Evolutionary conservation across 1,140 invertebrate genomes (phyloP).

Genomic region (Lycorma delicatula): DNA sequence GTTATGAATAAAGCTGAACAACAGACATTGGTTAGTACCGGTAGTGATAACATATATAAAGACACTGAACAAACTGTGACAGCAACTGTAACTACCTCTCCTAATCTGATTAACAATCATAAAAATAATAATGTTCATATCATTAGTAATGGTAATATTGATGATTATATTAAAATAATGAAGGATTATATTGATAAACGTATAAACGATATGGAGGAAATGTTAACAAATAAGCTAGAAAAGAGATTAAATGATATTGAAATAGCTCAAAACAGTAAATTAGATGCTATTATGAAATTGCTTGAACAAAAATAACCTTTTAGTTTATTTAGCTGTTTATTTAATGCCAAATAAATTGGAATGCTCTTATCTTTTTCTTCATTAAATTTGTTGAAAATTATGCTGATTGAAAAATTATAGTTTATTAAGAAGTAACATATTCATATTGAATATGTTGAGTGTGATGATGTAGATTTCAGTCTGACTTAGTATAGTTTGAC

Average conservation of each 20-base stretch:
- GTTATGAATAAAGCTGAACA: background rate
- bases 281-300: slow-evolving; percentile 8
- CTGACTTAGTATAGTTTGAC: too few species aligned
- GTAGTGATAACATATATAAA: background rate
- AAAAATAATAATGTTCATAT: background rate
- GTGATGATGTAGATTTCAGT: too few species aligned
- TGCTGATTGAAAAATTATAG: too few species aligned
- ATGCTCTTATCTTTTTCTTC: too few species aligned
- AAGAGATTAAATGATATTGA: slow-evolving; percentile 6
- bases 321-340: too few species aligned
- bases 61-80: too few species aligned
- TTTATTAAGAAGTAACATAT: too few species aligned
- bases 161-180: background rate
- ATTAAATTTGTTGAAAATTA: too few species aligned
- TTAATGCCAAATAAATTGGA: too few species aligned
- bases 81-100: background rate
- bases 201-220: slow-evolving; percentile 3
- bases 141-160: background rate
- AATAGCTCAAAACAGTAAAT: slow-evolving; percentile 7
- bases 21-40: background rate
- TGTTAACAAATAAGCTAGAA: background rate
- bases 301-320: background rate
- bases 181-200: slow-evolving; percentile 12
- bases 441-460: too few species aligned
- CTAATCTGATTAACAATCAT: background rate